phyloP scores from a whole-genome alignment of 2,113 vertebrate genomes.

The Solenodon paradoxus region DNA sequence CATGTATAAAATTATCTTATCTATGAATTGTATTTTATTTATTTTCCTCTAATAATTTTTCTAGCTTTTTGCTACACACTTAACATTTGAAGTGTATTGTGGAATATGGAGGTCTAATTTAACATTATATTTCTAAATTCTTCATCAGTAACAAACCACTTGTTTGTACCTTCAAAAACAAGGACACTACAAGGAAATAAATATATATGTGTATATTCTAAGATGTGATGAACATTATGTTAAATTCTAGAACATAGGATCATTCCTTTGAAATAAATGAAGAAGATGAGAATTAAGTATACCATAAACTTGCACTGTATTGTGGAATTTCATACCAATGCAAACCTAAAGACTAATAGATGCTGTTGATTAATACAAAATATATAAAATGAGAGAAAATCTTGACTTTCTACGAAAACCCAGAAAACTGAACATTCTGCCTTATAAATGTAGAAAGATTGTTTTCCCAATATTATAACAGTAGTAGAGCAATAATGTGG shows the following conservation, averaged over 20 bases:
- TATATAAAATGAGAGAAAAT: not conserved
- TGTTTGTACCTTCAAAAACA: not conserved
- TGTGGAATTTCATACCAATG: not conserved
- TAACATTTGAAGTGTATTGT: constrained; percentile 3
- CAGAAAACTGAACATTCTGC: not conserved
- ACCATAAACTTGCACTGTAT: not conserved
- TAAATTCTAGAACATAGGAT: not conserved
- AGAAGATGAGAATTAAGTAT: not conserved
- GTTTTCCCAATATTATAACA: too few species aligned
- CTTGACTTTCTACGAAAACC: too few species aligned
- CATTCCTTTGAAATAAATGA: not conserved
- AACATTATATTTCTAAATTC: not conserved
- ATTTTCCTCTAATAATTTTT: not conserved
- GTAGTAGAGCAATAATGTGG: too few species aligned
- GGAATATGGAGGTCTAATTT: not conserved
- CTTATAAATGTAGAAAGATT: too few species aligned
- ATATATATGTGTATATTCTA: not conserved
- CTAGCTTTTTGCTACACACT: not conserved
- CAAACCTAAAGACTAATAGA: not conserved
- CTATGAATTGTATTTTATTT: not conserved
- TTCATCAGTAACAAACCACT: not conserved
- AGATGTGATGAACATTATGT: not conserved
- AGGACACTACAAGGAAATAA: too few species aligned
- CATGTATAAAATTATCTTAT: not conserved
- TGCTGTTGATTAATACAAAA: not conserved